Conservation (phyloP, 2,797 vertebrate species). For the Podargus strigoides region DNA sequence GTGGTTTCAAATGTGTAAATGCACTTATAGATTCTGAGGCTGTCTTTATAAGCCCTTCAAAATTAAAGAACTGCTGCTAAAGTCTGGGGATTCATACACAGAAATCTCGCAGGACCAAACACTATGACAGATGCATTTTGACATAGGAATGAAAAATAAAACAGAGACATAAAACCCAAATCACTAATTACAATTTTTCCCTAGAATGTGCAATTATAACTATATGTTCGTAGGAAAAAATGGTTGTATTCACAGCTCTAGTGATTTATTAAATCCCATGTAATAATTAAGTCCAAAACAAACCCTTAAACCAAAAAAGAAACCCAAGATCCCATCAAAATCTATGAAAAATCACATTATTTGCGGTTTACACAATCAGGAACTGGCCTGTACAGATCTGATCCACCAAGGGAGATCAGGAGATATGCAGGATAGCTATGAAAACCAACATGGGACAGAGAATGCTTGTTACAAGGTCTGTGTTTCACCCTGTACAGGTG, state of each 20-base stretch:
- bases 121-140: not conserved
- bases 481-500: not conserved
- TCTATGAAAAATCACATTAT: not conserved
- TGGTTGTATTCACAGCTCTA: not conserved
- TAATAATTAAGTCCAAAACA: not conserved
- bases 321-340: not conserved
- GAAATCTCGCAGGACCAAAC: not conserved
- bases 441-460: not conserved
- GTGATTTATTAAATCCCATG: not conserved
- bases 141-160: not conserved
- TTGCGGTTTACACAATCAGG: not conserved
- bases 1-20: slow-evolving; percentile 9
- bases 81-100: not conserved
- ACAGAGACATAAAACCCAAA: not conserved
- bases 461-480: not conserved
- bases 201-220: not conserved
- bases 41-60: not conserved
- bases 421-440: not conserved
- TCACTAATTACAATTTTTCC: not conserved
- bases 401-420: not conserved
- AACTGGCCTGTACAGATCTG: not conserved
- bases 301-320: not conserved
- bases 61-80: not conserved
- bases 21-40: not conserved
- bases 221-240: not conserved